These are phyloP conservation scores for Lithobates sylvaticus DNA, from an alignment of 2,797 vertebrate species.

Conservation along the genomic window DNA sequence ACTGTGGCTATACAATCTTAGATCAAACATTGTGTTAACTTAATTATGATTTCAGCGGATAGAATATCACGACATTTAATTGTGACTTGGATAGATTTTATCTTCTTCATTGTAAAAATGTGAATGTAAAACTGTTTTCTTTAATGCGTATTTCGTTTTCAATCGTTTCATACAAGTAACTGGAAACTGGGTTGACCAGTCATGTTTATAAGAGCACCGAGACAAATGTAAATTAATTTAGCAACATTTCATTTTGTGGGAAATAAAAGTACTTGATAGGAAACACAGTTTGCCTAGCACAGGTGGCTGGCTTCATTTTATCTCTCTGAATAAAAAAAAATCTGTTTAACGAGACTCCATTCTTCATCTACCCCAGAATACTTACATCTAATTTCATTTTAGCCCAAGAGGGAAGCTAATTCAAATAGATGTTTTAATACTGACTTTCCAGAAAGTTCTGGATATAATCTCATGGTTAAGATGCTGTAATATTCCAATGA, in stretches of 20 bases:
- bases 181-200: background rate
- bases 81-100: background rate
- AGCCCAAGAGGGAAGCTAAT: background rate
- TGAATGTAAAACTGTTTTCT: background rate
- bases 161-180: background rate
- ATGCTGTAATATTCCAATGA: too few relatives aligned
- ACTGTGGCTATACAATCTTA: background rate
- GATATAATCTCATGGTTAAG: too few relatives aligned
- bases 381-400: background rate
- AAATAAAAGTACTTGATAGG: background rate
- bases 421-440: background rate
- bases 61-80: background rate
- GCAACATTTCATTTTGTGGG: background rate
- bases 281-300: background rate
- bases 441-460: background rate
- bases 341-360: background rate
- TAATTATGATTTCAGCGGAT: background rate
- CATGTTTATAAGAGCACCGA: background rate
- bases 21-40: background rate
- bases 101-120: background rate
- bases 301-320: slow-evolving; percentile 24
- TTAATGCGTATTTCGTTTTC: background rate
- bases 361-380: background rate
- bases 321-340: background rate
- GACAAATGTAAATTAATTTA: background rate